Evolutionary conservation across 1,140 invertebrate species (phyloP).

Genomic region (Bombus waltoni): DNA sequence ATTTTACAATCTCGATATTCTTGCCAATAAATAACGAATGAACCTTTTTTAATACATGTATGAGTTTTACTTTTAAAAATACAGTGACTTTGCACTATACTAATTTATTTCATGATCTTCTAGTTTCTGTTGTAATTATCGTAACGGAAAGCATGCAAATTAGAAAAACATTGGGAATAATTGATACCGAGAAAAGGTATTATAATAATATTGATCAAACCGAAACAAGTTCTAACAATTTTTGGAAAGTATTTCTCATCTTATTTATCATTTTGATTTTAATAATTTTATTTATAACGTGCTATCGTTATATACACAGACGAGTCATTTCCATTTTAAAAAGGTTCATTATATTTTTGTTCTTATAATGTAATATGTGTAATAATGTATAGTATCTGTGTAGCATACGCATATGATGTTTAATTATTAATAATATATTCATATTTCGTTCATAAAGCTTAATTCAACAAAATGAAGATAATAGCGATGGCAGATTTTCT

Average conservation of each 20-base stretch:
- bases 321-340: conserved; percentile 20
- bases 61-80: not conserved
- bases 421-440: conserved; percentile 17
- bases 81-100: not conserved
- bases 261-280: not conserved
- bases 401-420: not conserved
- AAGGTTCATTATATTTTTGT: conserved; percentile 36
- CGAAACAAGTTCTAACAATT: not conserved
- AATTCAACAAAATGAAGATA: not conserved
- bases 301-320: conserved; percentile 4
- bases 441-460: conserved; percentile 43
- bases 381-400: not conserved
- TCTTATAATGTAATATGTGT: not conserved
- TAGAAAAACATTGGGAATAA: conserved; percentile 5
- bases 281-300: conserved; percentile 22
- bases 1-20: conserved; percentile 4
- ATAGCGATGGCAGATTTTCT: not conserved
- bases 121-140: not conserved
- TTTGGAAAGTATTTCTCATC: conserved; percentile 29
- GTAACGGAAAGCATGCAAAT: not conserved
- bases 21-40: not conserved
- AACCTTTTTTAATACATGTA: not conserved
- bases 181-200: conserved; percentile 13
- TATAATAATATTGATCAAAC: conserved; percentile 14
- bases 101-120: not conserved